Conservation (phyloP, 2,888 invertebrate species). For the Acleris cristana region DNA sequence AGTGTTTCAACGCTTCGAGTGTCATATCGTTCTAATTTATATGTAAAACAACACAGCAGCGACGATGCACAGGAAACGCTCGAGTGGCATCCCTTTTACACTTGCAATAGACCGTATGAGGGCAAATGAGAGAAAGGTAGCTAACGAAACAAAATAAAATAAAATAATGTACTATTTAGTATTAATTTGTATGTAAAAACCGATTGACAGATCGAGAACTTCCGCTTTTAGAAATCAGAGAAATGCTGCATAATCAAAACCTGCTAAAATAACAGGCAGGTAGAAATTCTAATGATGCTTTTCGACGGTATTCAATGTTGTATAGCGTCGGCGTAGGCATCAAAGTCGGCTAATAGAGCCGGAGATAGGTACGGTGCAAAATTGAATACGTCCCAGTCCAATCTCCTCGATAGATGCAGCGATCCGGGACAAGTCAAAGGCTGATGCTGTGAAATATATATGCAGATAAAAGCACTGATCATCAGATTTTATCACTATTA, state of each 20-base stretch:
- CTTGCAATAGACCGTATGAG: too few relatives aligned
- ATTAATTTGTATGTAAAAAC: too few relatives aligned
- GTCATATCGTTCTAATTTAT: too few relatives aligned
- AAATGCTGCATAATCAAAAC: constrained; percentile 13
- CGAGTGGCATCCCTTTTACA: too few relatives aligned
- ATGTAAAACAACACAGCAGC: too few relatives aligned
- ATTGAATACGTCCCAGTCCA: constrained; percentile 80
- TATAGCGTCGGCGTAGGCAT: constrained; percentile 44
- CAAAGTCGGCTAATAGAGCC: constrained; percentile 72
- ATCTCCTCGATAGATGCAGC: constrained; percentile 74
- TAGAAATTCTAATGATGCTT: constrained; percentile 32
- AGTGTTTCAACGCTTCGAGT: too few relatives aligned
- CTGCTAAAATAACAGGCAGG: constrained; percentile 23
- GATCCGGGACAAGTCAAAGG: constrained; percentile 39
- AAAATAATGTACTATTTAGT: too few relatives aligned
- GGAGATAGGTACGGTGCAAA: constrained; percentile 74
- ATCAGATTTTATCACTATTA: too few relatives aligned
- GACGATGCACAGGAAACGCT: too few relatives aligned
- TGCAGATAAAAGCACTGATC: too few relatives aligned
- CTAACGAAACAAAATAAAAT: too few relatives aligned
- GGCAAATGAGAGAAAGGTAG: too few relatives aligned
- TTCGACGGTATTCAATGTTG: constrained; percentile 23
- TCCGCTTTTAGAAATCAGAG: constrained; percentile 6
- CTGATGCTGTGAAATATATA: background rate
- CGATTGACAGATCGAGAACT: constrained; percentile 1